Evolutionary conservation across 1,140 invertebrate genomes (phyloP), one percentile per base, ranked within the genome.

Genomic region (Nasonia vitripennis): DNA sequence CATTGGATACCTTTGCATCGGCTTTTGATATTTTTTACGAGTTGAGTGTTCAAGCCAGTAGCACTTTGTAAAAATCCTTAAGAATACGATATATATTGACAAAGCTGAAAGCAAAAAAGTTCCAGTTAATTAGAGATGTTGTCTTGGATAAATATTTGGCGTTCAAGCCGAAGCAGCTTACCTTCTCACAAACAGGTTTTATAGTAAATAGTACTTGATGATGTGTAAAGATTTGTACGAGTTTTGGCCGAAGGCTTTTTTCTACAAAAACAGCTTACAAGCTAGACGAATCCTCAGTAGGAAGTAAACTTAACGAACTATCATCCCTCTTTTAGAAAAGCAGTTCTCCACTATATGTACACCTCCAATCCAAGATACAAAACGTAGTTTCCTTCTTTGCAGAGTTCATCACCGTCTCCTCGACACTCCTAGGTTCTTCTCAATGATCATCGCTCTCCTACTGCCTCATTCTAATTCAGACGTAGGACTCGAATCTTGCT

Each of bases 381-480:
- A 51, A 70, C 31, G 1, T 11, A 79, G 41, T n/a, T 79, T 41
- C 62, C 45, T 68, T 34, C n/a, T 23, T n/a, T 11, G 12, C n/a
- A 23, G 31, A 62, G 17, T n/a, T 79, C 68, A 84, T 84, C 83
- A 84, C 74, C 77, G 68, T 55, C 37, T 79, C 27, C 14, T 62
- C 23, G 0, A 17, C 31, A 12, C 37, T 73, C 20, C 11, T 2
- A 41, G 14, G 12, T 23, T 37, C 17, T 79, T 11, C 12, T 84
- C 12, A 12, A 73, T 62, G 11, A 48, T 79, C 83, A 84, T 84
- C 20, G 51, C 83, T 71, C 51, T 14, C 12, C 1, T 71, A 34
- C 34, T 62, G 20, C 0, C 6, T 78, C 77, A 12, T 12, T 1
- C 20, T 70, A 4, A 6, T 37, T 79, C 67, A 78, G 71, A 17